Conservation (phyloP, 2,113 vertebrate species). For the Rattus rattus region DNA sequence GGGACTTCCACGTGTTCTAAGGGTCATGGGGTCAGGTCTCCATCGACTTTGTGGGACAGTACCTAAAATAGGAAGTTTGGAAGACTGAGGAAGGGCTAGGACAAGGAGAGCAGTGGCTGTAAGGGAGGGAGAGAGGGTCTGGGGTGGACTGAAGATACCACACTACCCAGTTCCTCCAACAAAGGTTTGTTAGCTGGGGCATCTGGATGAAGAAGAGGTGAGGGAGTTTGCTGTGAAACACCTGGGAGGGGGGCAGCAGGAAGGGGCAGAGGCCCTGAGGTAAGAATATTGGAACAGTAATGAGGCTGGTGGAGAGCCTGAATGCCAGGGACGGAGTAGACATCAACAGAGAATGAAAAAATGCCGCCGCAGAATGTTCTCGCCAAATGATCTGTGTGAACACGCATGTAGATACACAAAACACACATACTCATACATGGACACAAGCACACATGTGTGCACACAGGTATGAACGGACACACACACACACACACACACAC, state of each 20-base stretch:
- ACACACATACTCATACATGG: not conserved
- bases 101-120: not conserved
- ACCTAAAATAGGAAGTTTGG: not conserved
- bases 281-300: rapidly evolving
- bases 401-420: too few relatives aligned
- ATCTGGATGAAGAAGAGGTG: not conserved
- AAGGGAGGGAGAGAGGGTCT: too few relatives aligned
- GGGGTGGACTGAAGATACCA: not conserved
- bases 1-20: not conserved
- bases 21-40: not conserved
- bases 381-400: not conserved
- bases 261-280: too few relatives aligned
- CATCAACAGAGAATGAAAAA: not conserved
- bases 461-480: not conserved
- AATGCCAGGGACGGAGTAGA: not conserved
- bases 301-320: rapidly evolving
- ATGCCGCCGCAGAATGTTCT: not conserved
- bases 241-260: rapidly evolving
- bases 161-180: not conserved
- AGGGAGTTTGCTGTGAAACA: not conserved
- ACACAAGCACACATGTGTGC: not conserved
- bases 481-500: not conserved
- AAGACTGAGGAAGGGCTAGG: not conserved
- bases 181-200: not conserved
- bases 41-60: not conserved